A percentile compares a stretch with the other conserved stretches of the same genome.
Conservation (phyloP, 2,797 vertebrate species). For the Cichlasoma orientale region DNA sequence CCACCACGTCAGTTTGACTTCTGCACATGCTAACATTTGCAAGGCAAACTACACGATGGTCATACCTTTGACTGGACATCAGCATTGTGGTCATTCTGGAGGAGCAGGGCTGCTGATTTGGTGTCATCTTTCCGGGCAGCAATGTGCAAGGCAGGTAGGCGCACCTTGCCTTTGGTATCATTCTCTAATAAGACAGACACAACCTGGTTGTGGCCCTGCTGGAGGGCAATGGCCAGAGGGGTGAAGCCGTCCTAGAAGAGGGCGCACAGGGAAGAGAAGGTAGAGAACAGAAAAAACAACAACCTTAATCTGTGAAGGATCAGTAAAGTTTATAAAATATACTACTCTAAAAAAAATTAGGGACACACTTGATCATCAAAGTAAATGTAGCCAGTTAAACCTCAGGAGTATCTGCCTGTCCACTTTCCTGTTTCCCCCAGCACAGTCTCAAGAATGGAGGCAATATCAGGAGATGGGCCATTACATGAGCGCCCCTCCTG, state of each 20-base stretch:
- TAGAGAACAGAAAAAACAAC: not conserved
- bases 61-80: slow-evolving; percentile 97
- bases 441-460: not conserved
- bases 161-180: slow-evolving; percentile 97
- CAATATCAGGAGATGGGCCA: not conserved
- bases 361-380: too few species aligned
- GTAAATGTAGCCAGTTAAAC: not conserved
- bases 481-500: fast-evolving
- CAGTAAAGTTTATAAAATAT: not conserved
- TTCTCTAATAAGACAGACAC: slow-evolving; percentile 96
- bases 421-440: fast-evolving
- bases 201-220: slow-evolving; percentile 98
- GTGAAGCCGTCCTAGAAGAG: slow-evolving; percentile 92
- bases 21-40: slow-evolving; percentile 3
- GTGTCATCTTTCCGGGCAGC: slow-evolving; percentile 98
- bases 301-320: not conserved
- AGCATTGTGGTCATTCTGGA: slow-evolving; percentile 98
- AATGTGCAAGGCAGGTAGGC: slow-evolving; percentile 95
- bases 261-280: not conserved
- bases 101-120: slow-evolving; percentile 94
- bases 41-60: fast-evolving
- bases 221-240: slow-evolving; percentile 94
- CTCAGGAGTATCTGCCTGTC: not conserved
- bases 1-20: slow-evolving; percentile 18
- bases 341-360: not conserved